A percentile compares a stretch with the other conserved stretches of the same genome.
phyloP scores from a whole-genome alignment of 2,113 vertebrate species.

The Podocnemis expansa region DNA sequence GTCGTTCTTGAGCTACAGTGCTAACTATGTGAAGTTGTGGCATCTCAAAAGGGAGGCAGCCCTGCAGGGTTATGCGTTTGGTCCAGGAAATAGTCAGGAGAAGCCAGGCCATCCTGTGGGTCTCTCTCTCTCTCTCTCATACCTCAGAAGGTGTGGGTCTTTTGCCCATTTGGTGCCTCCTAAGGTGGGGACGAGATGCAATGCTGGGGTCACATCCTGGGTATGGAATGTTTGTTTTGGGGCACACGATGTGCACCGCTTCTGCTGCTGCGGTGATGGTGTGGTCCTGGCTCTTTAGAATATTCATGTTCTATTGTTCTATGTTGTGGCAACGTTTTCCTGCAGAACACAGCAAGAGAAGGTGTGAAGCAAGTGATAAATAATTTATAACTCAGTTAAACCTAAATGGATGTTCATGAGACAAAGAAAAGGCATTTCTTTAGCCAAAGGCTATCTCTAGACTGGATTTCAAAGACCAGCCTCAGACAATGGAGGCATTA shows the following conservation, averaged over 20 bases:
- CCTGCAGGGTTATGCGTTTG: too few relatives aligned
- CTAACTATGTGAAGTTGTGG: background rate
- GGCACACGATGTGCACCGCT: background rate
- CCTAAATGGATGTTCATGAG: constrained; percentile 47
- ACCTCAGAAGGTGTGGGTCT: background rate
- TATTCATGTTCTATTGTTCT: background rate
- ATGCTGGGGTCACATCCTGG: too few relatives aligned
- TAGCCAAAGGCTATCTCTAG: constrained; percentile 41
- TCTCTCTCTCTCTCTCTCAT: too few relatives aligned
- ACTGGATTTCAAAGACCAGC: constrained; percentile 29
- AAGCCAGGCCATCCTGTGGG: too few relatives aligned
- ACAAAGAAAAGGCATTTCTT: constrained; percentile 25
- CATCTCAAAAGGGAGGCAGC: background rate
- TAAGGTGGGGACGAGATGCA: background rate
- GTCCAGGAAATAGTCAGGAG: background rate
- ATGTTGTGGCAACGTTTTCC: too few relatives aligned
- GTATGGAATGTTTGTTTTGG: background rate
- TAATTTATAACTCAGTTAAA: background rate
- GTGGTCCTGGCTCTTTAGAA: background rate
- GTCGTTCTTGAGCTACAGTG: background rate
- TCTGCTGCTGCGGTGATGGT: background rate
- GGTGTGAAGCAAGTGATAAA: too few relatives aligned
- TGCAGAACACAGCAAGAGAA: background rate
- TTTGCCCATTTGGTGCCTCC: background rate
- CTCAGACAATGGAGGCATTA: constrained; percentile 21